Base-by-base conservation (phyloP, 2,797 vertebrate species). In the Nannoperca australis region DNA sequence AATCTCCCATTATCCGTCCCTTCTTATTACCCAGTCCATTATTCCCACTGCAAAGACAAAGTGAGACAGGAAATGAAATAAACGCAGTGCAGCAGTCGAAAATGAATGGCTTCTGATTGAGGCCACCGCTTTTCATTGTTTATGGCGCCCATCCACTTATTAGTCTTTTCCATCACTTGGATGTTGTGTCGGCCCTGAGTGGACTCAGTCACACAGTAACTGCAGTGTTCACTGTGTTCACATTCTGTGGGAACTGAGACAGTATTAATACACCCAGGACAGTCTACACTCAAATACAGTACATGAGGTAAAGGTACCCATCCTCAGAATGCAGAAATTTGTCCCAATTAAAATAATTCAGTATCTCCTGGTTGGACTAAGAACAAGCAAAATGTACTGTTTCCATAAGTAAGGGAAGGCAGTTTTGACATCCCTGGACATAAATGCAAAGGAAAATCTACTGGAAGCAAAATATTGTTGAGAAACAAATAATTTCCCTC, bases 1-100 rank as follows among this genome's bases (percentile, higher is more conserved):
- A 93, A 79, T 91, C 76, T 81, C 73, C 88, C 74, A 92, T 93
- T 91, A 90, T 91, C 86, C 83, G 89, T 92, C 89, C 82, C 70
- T 85, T 88, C 83, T 88, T 85, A 93, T 94, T 93, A 93, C 85
- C 78, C 73, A 77, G 79, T 71, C 88, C 86, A 88, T 94, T 92
- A 93, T 91, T 94, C 80, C 88, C 62, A 74, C 75, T 60, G 83
- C 44, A 74, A 90, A 93, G 92, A 94, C 89, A 92, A 93, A 94
- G 89, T 88, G 70, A 85, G 82, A 74, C 92, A 94, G 93, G 92
- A 95, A 95, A 95, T 94, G 82, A 94, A 93, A 91, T 94, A 93
- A 95, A 94, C 68, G 87, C 82, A 73, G 68, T 60, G 63, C 54
- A 77, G 85, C 34, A n/a, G 86, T 82, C 55, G 85, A 88, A 93